Conservation (phyloP, 2,888 invertebrate genomes). For the Chymomyza amoena region DNA sequence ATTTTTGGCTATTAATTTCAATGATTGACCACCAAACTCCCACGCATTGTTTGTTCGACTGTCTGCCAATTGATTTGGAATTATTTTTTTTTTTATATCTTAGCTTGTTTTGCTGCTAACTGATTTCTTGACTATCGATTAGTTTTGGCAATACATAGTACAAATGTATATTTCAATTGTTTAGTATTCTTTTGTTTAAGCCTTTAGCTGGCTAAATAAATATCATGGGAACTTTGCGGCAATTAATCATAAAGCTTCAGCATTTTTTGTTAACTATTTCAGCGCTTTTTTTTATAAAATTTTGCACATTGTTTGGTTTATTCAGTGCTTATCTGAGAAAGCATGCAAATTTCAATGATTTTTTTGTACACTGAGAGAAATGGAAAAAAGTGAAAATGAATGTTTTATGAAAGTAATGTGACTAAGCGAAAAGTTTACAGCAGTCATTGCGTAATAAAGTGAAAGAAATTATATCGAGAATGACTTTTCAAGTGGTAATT, state of each 20-base stretch:
- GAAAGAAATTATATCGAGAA: neutral
- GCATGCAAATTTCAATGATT: slow-evolving; percentile 26
- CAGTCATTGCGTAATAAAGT: neutral
- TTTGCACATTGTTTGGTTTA: slow-evolving; percentile 6
- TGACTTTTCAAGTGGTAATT: neutral
- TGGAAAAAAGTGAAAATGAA: neutral
- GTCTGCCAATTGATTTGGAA: neutral
- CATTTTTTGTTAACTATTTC: slow-evolving; percentile 24
- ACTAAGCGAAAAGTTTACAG: neutral
- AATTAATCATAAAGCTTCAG: slow-evolving; percentile 64
- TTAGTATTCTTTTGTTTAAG: slow-evolving; percentile 63
- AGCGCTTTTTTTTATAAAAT: neutral
- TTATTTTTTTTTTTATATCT: no score
- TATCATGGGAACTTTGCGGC: slow-evolving; percentile 64
- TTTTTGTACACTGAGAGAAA: neutral
- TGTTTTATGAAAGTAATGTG: neutral
- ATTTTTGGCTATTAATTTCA: neutral
- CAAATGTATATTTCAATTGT: slow-evolving; percentile 30
- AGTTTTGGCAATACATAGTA: slow-evolving; percentile 7
- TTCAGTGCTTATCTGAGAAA: slow-evolving; percentile 17
- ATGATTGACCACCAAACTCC: neutral
- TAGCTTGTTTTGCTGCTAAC: slow-evolving; percentile 27
- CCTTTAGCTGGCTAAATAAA: slow-evolving; percentile 29
- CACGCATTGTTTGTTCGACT: neutral
- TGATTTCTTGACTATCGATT: slow-evolving; percentile 66